Evolutionary conservation across 2,113 vertebrate genomes (phyloP), one percentile per base, ranked within the genome.

Genomic region (Tyrannus savana): DNA sequence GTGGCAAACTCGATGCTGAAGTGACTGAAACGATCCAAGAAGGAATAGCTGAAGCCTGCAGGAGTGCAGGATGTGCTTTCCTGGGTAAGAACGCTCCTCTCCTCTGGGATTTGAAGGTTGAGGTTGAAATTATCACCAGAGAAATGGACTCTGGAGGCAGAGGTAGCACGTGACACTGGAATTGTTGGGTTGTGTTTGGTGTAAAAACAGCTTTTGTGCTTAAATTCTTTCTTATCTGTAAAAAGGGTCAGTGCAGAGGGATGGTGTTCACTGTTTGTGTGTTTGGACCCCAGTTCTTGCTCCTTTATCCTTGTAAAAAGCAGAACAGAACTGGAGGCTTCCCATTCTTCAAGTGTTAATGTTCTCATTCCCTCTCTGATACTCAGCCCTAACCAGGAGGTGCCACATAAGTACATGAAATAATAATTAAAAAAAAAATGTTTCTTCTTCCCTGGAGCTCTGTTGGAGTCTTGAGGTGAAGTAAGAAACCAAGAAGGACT

Each of bases 31-130:
- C 97, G 2, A 97, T 99, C 82, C 97, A 97, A 28, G 98, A 95
- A 8, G 99, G 99, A 63, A 95, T 99, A 46, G 97, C 98, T 4
- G 97, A 97, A 80, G 98, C 98, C 16, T 99, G 99, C 56, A 91
- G 97, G 95, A 93, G 84, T 87, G 98, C 99, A 21, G 98, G 98
- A 72, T 99, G 98, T 4, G 97, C 98, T 49, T 96, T 98, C 64
- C 87, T 99, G 35, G 99, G 99, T 99, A 97, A 35, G 83, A 49
- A 53, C 19, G 8, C 31, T 80, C 25, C 19, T 73, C 46, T 89
- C 25, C 56, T 80, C 47, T 55, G 71, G 35, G 56, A 67, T 88
- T 73, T 62, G 78, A 72, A 50, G 49, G 15, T 63, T 68, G 37
- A 50, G 62, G n/a, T 41, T 58, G 52, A 75, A 44, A 64, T 16